phyloP scores from a whole-genome alignment of 2,888 invertebrate genomes.

The Galeruca laticollis region DNA sequence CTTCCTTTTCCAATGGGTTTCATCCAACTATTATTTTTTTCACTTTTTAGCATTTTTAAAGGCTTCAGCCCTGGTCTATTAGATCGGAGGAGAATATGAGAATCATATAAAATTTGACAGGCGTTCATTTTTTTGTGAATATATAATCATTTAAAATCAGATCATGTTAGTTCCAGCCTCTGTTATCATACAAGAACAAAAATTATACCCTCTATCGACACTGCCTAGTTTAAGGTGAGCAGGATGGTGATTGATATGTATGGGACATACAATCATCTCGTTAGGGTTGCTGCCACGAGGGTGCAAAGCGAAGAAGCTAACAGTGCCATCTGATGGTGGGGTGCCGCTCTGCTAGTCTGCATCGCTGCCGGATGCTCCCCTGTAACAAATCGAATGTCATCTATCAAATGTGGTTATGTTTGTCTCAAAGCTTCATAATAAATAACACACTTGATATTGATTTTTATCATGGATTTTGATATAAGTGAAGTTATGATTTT shows the following conservation, averaged over 20 bases:
- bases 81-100: no score
- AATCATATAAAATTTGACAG: no score
- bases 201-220: not conserved
- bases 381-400: constrained; percentile 64
- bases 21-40: no score
- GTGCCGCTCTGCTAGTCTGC: constrained; percentile 76
- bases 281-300: constrained; percentile 55
- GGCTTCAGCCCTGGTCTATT: no score
- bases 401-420: constrained; percentile 43
- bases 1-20: no score
- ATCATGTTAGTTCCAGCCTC: not conserved
- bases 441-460: no score
- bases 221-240: constrained; percentile 44
- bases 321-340: constrained; percentile 56
- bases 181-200: not conserved
- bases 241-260: constrained; percentile 52
- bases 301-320: constrained; percentile 53
- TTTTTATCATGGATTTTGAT: no score
- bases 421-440: no score
- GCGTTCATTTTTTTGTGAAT: no score
- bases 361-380: constrained; percentile 90
- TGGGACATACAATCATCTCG: constrained; percentile 61
- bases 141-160: not conserved
- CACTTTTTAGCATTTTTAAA: no score
- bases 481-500: no score